Evolutionary conservation across 1,140 invertebrate genomes (phyloP), one percentile per base, ranked within the genome.

Genomic region (Pogonomyrmex californicus): DNA sequence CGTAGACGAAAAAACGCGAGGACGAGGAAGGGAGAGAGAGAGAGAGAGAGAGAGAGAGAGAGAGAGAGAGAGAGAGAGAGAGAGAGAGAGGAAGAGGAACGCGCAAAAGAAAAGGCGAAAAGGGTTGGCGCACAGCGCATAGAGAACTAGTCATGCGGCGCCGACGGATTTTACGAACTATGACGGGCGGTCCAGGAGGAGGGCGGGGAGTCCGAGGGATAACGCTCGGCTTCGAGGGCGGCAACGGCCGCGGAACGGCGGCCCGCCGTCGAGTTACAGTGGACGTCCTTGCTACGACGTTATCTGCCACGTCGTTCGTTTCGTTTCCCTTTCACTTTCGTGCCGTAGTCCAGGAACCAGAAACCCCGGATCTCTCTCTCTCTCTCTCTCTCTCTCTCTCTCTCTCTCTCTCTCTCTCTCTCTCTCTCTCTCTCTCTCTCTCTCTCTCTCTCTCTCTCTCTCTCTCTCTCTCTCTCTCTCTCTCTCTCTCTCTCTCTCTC

Each of bases 231-330:
- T 41, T 68, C 82, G 87, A 78, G 92, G 94, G 94, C 93, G 93
- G 92, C 91, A 94, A 94, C 93, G 63, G 47, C 47, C 77, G 77
- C 77, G 77, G 63, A 81, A 63, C 44, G 41, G 44, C 92, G 92
- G 30, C 92, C 91, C 91, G 36, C 90, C 85, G 88, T 41, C 90
- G 83, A 91, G 89, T 90, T 91, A 87, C 90, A 94, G 92, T 94
- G 93, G 94, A 95, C 94, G 95, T 95, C 95, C 95, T 95, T 95
- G 95, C 94, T 93, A n/a, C n/a, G n/a, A 94, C 91, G 93, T 95
- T 95, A 95, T 95, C 94, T 93, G 89, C 91, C 91, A 92, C 63
- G 77, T 81, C 62, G 70, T 63, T 41, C 91, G 92, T 93, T 93
- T 93, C 92, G 92, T 92, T 81, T 93, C 93, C 94, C 95, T 95